These are phyloP conservation scores for Phragmatobia fuliginosa DNA, from an alignment of 2,888 invertebrate species.

Conservation along the genomic window DNA sequence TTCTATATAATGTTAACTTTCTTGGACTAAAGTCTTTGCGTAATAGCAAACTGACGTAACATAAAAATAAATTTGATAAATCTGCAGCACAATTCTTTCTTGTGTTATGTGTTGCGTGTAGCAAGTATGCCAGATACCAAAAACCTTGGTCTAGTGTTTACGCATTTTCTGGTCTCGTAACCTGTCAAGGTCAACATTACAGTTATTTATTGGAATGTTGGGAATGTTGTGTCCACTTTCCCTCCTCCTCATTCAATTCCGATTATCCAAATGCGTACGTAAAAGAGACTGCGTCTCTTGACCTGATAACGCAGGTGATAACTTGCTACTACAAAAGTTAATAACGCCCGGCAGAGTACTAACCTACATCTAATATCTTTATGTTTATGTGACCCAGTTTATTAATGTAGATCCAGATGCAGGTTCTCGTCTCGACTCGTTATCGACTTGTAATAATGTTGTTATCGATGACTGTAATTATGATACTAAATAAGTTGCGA, in stretches of 20 bases:
- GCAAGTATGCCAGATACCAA: too few relatives aligned
- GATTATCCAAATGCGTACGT: constrained; percentile 23
- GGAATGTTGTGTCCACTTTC: background rate
- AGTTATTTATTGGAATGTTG: background rate
- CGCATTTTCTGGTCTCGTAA: background rate
- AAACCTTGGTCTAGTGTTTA: background rate
- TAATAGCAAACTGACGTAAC: constrained; percentile 21
- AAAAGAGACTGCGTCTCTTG: constrained; percentile 31
- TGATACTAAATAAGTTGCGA: background rate
- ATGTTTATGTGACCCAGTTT: constrained; percentile 11
- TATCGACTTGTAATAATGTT: constrained; percentile 1
- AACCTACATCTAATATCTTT: constrained; percentile 44
- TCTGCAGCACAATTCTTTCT: background rate
- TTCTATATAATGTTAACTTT: constrained; percentile 20
- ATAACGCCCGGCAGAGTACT: constrained; percentile 28
- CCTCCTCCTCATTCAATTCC: constrained; percentile 28
- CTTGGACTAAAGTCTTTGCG: constrained; percentile 18
- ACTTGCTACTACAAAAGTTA: constrained; percentile 39
- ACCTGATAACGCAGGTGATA: constrained; percentile 48
- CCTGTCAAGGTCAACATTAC: background rate
- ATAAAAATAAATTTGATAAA: background rate
- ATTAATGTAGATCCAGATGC: background rate
- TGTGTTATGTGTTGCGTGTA: too few relatives aligned
- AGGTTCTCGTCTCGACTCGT: background rate
- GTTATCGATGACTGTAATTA: background rate